Evolutionary conservation across 2,113 vertebrate genomes (phyloP).

Genomic region (Nansenia antarctica): DNA sequence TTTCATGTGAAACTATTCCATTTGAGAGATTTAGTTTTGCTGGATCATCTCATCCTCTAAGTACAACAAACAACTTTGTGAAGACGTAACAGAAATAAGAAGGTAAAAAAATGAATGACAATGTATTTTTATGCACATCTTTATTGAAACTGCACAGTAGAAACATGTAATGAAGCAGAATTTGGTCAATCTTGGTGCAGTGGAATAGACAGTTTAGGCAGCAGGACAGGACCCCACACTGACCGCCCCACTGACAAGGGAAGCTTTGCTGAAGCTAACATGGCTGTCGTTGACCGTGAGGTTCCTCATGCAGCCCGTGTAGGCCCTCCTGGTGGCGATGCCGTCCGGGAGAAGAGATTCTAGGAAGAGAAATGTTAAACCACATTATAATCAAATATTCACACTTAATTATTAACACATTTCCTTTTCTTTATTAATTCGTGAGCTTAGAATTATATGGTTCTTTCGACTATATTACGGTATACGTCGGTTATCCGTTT

Average conservation of each 20-base stretch:
- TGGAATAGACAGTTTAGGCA: slow-evolving; percentile 61
- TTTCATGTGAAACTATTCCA: background rate
- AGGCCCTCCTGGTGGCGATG: slow-evolving; percentile 77
- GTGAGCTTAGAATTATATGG: no score
- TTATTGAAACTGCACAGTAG: background rate
- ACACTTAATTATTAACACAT: background rate
- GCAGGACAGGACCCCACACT: slow-evolving; percentile 88
- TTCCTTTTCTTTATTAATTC: background rate
- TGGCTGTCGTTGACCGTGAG: slow-evolving; percentile 82
- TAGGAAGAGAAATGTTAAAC: slow-evolving; percentile 48
- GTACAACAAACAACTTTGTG: background rate
- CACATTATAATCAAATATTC: background rate
- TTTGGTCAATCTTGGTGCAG: slow-evolving; percentile 42
- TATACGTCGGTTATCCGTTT: no score
- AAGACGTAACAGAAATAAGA: background rate
- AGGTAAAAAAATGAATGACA: background rate
- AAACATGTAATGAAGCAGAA: slow-evolving; percentile 2
- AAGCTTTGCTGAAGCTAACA: slow-evolving; percentile 87
- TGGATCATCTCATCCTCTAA: background rate
- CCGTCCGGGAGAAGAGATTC: slow-evolving; percentile 80
- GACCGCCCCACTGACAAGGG: slow-evolving; percentile 87
- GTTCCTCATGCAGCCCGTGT: slow-evolving; percentile 89
- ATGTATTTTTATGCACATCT: slow-evolving; percentile 8
- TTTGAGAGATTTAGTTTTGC: background rate
- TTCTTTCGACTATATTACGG: no score